Evolutionary conservation across 2,113 vertebrate species (phyloP), one percentile per base, ranked within the genome.

Genomic region (Rhineura floridana): DNA sequence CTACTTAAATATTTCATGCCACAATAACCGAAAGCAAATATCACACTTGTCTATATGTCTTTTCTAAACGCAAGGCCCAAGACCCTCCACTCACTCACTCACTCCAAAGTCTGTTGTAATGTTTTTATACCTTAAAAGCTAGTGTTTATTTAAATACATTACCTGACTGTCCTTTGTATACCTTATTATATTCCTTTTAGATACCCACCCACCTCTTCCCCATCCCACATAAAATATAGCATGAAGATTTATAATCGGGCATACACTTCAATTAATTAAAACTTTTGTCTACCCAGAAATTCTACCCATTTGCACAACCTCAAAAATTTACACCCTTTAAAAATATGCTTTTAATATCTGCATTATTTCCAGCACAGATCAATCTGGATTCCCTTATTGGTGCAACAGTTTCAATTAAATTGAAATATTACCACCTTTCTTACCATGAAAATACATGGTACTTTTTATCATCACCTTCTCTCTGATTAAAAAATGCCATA

Each of bases 401-500:
- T 93, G 96, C 96, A 97, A 97, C 95, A 95, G 95, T 95, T 97
- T 95, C 90, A 95, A 97, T 96, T 96, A 96, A 97, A 97, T 96
- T 97, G 97, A 97, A 97, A 98, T 97, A 98, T 96, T 96, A 96
- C 97, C 97, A 97, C 97, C 96, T 97, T 96, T 96, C 95, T 96
- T 95, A 96, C 96, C 92, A 95, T 48, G 85, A 97, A 97, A 97
- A 97, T 96, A 96, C 96, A 95, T 97, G 97, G 96, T 97, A 96
- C 93, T 96, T 97, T 98, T 98, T 96, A 97, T 97, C 97, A 98
- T 96, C 96, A 97, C 96, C 96, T 97, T 97, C 97, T 97, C 96
- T 95, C 97, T 97, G 97, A 98, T 98, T 97, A 97, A 97, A 98
- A 98, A 98, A 97, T 97, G 96, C 96, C 96, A 96, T 97, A 98